Percentiles rank a stretch among this genome's conserved stretches.
Conservation (phyloP, 2,888 invertebrate genomes). For the Helobdella robusta region DNA sequence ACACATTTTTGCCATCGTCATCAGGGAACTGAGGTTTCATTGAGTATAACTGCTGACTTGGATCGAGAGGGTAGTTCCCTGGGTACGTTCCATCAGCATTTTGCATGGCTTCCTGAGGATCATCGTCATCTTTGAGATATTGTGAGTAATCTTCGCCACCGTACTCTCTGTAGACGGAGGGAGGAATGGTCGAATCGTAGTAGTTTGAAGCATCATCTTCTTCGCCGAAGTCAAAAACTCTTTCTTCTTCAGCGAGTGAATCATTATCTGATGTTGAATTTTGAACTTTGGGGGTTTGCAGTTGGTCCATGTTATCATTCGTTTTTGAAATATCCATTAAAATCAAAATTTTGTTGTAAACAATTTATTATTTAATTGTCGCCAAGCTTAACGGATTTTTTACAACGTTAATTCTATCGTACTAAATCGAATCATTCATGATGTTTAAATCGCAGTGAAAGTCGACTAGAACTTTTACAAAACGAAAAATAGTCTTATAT, state of each 20-base stretch:
- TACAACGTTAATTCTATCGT: too few relatives aligned
- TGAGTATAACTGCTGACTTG: too few relatives aligned
- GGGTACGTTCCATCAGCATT: not conserved
- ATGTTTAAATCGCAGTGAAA: too few relatives aligned
- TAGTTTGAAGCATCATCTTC: not conserved
- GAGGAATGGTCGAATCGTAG: not conserved
- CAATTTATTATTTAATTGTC: too few relatives aligned
- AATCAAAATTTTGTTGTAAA: too few relatives aligned
- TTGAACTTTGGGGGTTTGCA: too few relatives aligned
- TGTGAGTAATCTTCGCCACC: slow-evolving; percentile 21
- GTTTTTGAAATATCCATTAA: too few relatives aligned
- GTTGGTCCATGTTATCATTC: too few relatives aligned
- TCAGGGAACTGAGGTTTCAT: not conserved
- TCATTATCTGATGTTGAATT: slow-evolving; percentile 4
- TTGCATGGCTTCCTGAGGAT: not conserved
- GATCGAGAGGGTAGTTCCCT: not conserved
- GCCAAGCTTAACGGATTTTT: too few relatives aligned
- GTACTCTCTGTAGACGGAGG: slow-evolving; percentile 10
- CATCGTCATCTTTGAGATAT: slow-evolving; percentile 14
- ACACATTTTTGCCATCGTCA: not conserved
- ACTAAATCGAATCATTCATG: too few relatives aligned
- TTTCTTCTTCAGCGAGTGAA: slow-evolving; percentile 17
- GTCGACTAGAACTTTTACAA: too few relatives aligned
- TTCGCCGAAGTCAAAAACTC: slow-evolving; percentile 23
- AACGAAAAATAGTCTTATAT: too few relatives aligned